These are phyloP conservation scores for Drosophila nr. fundita DNA, from an alignment of 2,888 invertebrate genomes.

Conservation along the genomic window DNA sequence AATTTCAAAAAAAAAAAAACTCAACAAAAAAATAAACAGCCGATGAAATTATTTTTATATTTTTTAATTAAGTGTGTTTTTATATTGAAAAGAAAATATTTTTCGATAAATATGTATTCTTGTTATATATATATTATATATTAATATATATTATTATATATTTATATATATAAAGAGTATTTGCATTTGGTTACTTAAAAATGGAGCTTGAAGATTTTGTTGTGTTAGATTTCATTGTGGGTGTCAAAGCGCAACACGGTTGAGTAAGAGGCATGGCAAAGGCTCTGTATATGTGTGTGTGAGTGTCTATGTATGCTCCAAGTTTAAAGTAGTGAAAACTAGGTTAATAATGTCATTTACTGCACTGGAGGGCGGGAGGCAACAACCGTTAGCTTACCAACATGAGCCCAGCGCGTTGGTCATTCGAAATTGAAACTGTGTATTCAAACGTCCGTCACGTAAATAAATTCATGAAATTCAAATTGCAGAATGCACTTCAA, in stretches of 20 bases:
- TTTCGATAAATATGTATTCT: background rate
- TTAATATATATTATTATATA: no score
- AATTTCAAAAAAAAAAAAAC: background rate
- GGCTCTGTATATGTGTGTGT: constrained; percentile 6
- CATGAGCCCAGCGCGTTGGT: constrained; percentile 34
- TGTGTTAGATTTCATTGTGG: constrained; percentile 55
- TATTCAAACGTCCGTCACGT: constrained; percentile 40
- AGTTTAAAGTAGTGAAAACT: constrained; percentile 64
- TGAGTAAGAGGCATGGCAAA: constrained; percentile 12
- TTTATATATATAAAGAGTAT: constrained; percentile 24
- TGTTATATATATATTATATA: no score
- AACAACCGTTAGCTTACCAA: constrained; percentile 40
- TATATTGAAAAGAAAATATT: background rate
- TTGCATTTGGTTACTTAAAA: constrained; percentile 7
- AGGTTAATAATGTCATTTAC: constrained; percentile 79
- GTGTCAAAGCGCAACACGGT: constrained; percentile 66
- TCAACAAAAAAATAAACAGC: background rate
- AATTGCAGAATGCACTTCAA: constrained; percentile 51
- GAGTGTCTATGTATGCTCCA: constrained; percentile 9
- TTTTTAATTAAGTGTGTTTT: background rate
- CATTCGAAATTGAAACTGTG: constrained; percentile 55
- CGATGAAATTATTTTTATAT: background rate
- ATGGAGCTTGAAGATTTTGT: constrained; percentile 3
- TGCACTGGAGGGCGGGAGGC: constrained; percentile 58
- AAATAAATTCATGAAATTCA: constrained; percentile 47